Percentiles rank a stretch among this genome's conserved stretches.
Evolutionary conservation across 2,888 invertebrate genomes (phyloP).

Genomic region (Sphaerophoria rueppellii): DNA sequence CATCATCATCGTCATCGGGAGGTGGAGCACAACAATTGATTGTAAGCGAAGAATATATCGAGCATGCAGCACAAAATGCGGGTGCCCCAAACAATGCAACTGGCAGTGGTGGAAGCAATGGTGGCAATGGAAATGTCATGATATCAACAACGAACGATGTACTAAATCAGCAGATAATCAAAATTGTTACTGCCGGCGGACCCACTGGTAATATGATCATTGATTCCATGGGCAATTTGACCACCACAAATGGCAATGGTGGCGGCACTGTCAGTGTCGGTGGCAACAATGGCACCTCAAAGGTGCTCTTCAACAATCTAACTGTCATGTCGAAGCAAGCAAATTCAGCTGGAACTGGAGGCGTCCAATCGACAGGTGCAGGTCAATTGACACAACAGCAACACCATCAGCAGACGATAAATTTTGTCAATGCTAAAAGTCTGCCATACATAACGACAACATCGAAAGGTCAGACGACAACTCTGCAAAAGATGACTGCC

Average conservation of each 20-base stretch:
- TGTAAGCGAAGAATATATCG: conserved; percentile 78
- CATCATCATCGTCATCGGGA: conserved; percentile 46
- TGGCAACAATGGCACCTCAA: conserved; percentile 77
- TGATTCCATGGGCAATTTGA: conserved; percentile 77
- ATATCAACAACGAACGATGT: conserved; percentile 78
- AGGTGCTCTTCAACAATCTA: conserved; percentile 81
- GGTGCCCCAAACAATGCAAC: conserved; percentile 42
- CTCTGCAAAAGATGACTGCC: conserved; percentile 62
- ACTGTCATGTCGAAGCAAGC: conserved; percentile 80
- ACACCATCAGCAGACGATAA: conserved; percentile 77
- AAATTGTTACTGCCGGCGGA: conserved; percentile 81
- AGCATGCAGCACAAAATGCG: conserved; percentile 70
- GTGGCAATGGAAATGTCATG: conserved; percentile 75
- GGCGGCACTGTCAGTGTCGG: conserved; percentile 6
- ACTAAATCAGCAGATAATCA: conserved; percentile 81
- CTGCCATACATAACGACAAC: conserved; percentile 79
- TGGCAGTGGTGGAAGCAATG: conserved; percentile 61
- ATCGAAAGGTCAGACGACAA: conserved; percentile 62
- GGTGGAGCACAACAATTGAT: conserved; percentile 76
- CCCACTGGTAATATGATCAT: conserved; percentile 81
- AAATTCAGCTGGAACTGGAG: conserved; percentile 70
- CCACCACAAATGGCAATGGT: conserved; percentile 70
- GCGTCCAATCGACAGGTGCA: conserved; percentile 62
- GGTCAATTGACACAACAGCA: conserved; percentile 74
- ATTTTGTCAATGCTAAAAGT: conserved; percentile 78